These are phyloP conservation scores for Eidolon dupreanum DNA, from an alignment of 2,797 vertebrate genomes.

Conservation along the genomic window DNA sequence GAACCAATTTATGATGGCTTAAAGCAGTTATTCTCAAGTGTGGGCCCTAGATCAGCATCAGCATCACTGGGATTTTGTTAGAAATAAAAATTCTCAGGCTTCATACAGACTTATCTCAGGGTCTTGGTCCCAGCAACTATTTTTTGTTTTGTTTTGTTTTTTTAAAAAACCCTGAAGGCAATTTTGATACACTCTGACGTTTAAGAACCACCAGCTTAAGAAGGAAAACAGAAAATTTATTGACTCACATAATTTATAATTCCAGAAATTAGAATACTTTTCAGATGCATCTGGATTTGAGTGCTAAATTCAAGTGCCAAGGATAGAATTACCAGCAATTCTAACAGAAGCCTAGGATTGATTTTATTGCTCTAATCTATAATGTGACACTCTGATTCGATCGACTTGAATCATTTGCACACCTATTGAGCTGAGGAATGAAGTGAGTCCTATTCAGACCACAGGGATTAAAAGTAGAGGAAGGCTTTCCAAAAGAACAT, in stretches of 20 bases:
- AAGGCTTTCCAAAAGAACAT: not conserved
- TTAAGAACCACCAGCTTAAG: not conserved
- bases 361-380: not conserved
- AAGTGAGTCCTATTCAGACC: not conserved
- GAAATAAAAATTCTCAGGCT: not conserved
- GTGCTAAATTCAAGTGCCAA: not conserved
- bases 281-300: not conserved
- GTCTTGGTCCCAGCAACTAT: not conserved
- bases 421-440: not conserved
- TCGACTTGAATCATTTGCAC: not conserved
- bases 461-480: not conserved
- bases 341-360: not conserved
- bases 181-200: not conserved
- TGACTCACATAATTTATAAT: not conserved
- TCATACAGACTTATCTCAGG: not conserved
- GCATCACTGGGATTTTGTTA: not conserved
- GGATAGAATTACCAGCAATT: not conserved
- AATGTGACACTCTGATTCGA: not conserved
- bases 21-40: not conserved
- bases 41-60: not conserved
- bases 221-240: not conserved
- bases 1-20: not conserved
- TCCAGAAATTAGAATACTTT: conserved; percentile 13
- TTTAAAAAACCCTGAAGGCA: not conserved
- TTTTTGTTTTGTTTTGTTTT: not conserved